phyloP scores from a whole-genome alignment of 1,140 invertebrate species.

The Hycleus cichorii region DNA sequence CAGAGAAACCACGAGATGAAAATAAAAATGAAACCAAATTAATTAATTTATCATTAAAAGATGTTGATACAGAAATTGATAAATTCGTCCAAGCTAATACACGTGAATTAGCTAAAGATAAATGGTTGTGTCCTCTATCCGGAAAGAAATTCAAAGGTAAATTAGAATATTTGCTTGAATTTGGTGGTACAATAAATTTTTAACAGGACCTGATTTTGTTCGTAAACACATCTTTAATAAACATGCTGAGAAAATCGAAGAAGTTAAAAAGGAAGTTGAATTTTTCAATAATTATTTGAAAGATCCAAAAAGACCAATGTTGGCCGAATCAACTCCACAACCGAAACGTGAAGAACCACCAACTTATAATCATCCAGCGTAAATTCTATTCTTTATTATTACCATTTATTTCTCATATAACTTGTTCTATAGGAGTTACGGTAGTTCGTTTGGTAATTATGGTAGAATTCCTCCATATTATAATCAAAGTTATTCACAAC shows the following conservation, averaged over 20 bases:
- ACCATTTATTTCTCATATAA: slow-evolving; percentile 6
- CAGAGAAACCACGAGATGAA: slow-evolving; percentile 45
- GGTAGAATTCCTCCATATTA: slow-evolving; percentile 42
- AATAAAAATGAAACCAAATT: slow-evolving; percentile 37
- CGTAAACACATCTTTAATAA: slow-evolving; percentile 98
- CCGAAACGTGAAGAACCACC: slow-evolving; percentile 44
- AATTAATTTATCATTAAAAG: slow-evolving; percentile 53
- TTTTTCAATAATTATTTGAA: slow-evolving; percentile 98
- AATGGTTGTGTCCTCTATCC: slow-evolving; percentile 96
- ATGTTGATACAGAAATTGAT: slow-evolving; percentile 87
- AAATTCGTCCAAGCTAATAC: slow-evolving; percentile 92
- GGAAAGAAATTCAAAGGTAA: slow-evolving; percentile 93
- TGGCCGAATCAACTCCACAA: slow-evolving; percentile 72
- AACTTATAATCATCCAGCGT: slow-evolving; percentile 46
- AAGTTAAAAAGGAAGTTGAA: slow-evolving; percentile 92
- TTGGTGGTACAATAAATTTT: too few species aligned
- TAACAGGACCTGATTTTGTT: slow-evolving; percentile 90
- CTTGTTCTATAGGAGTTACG: slow-evolving; percentile 27
- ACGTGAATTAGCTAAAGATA: slow-evolving; percentile 93
- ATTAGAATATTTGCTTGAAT: too few species aligned
- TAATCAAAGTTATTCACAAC: slow-evolving; percentile 36
- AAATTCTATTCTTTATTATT: slow-evolving; percentile 25
- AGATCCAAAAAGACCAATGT: slow-evolving; percentile 89
- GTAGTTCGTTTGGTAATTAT: slow-evolving; percentile 38
- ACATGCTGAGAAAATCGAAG: slow-evolving; percentile 92